Base-by-base conservation (phyloP, 1,140 invertebrate genomes). In the Eumaeus atala region DNA sequence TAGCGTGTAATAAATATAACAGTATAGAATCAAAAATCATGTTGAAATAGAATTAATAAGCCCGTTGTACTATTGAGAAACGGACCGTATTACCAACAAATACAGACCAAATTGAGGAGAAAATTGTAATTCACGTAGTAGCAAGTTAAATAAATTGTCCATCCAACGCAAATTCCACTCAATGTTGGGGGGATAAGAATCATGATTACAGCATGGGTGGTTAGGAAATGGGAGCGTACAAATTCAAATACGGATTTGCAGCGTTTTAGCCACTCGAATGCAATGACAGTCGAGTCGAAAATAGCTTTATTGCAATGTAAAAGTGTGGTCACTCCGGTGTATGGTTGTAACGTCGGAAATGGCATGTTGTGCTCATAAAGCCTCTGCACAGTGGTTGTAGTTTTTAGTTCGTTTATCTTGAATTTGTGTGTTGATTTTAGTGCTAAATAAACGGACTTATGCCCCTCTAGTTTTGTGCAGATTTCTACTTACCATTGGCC, bases 231-330 rank as follows among this genome's bases (percentile, higher is more conserved):
- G 4, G 9, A 50, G n/a, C 12, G 14, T 50, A 35, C 14, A 34
- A 50, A 35, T 35, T 49, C 21, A 49, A 35, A 50, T 50, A 28
- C n/a, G 28, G 48, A 50, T 50, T 35, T 50, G 48, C 48, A 34
- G 48, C 28, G 48, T 50, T 33, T 50, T 50, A 50, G n/a, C 48
- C 34, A 50, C 34, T 50, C 48, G 48, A 33, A 50, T 44, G 40
- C 40, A 35, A 6, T 33, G 48, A 50, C 48, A 50, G 28, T 50
- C 28, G 48, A 35, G 34, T 50, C 34, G 48, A 50, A 50, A 50
- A 44, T 50, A 50, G 48, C 48, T 50, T 50, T 50, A 50, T 50
- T 50, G 48, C 48, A 50, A n/a, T 50, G 48, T 50, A 50, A 50
- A 50, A 44, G 28, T 50, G 48, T 33, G 48, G 48, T 50, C 33